Conservation (phyloP, 2,113 vertebrate genomes). For the Felis catus region F.catus_Fca126_mat1.0 CM031421.1:74744001-74744500, state of each 20-base stretch:
- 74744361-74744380: background rate
- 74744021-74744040: background rate
- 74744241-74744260: background rate
- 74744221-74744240: background rate
- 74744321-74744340: background rate
- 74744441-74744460: background rate
- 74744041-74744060: conserved; percentile 5
- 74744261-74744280: background rate
- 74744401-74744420: background rate
- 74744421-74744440: background rate
- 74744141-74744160: background rate
- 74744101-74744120: background rate
- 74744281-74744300: background rate
- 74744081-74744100: background rate
- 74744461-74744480: background rate
- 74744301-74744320: background rate
- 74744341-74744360: background rate
- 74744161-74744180: background rate
- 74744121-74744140: background rate
- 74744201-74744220: background rate
- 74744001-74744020: background rate
- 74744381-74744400: background rate
- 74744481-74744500: background rate
- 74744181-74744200: background rate
- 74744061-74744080: background rate